These are phyloP conservation scores for Formicarius rufipectus DNA, from an alignment of 2,113 vertebrate genomes.

Conservation along the genomic window DNA sequence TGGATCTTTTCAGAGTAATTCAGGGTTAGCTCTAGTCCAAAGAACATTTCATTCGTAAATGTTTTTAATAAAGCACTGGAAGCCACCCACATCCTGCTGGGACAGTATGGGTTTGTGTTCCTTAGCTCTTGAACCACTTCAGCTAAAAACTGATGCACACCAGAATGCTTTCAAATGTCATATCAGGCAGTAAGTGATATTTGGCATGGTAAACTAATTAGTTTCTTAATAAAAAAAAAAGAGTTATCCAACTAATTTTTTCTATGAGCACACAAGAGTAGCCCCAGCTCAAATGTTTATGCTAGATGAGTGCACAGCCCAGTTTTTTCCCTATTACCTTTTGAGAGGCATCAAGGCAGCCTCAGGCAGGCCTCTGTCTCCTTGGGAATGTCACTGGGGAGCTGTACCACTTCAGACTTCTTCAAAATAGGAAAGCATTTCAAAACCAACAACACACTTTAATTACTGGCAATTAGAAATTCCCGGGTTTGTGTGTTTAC, in stretches of 20 bases:
- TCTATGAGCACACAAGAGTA: neutral
- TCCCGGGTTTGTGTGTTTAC: constrained; percentile 50
- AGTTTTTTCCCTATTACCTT: neutral
- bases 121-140: neutral
- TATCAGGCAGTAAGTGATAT: neutral
- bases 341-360: constrained; percentile 4
- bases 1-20: constrained; percentile 21
- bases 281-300: constrained; percentile 19
- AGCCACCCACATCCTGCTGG: constrained; percentile 3
- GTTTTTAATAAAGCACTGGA: constrained; percentile 31
- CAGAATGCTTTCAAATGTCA: neutral
- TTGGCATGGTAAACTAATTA: neutral
- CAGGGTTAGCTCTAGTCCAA: neutral
- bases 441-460: constrained; percentile 39
- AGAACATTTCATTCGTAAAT: neutral
- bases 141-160: neutral
- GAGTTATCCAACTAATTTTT: neutral
- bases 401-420: constrained; percentile 51
- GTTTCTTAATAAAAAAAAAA: neutral
- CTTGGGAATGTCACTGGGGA: constrained; percentile 12
- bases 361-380: constrained; percentile 34
- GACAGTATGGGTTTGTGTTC: neutral
- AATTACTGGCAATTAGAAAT: constrained; percentile 66
- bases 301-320: neutral
- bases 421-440: constrained; percentile 49